Percentiles rank a stretch among this genome's conserved stretches.
Evolutionary conservation across 2,888 invertebrate species (phyloP).

Genomic region (Frankliniella intonsa): DNA sequence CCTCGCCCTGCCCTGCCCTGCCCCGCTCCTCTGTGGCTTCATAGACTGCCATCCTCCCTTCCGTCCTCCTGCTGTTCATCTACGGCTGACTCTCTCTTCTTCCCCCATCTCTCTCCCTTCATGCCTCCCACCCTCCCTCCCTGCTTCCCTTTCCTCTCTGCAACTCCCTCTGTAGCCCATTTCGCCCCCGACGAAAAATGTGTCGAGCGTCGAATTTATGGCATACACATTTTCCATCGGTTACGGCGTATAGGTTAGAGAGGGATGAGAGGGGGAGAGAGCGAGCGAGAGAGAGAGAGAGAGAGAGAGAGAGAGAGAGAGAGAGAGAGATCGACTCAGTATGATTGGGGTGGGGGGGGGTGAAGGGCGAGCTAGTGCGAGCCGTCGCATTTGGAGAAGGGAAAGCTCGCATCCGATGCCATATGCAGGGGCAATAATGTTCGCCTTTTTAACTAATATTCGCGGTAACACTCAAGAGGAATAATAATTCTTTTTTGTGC

Average conservation of each 20-base stretch:
- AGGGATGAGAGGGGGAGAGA: background rate
- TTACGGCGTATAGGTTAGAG: background rate
- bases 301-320: background rate
- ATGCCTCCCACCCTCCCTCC: background rate
- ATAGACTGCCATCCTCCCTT: background rate
- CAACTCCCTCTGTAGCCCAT: background rate
- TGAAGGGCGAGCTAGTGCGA: background rate
- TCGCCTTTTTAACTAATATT: too few species aligned
- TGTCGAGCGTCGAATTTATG: constrained; percentile 4
- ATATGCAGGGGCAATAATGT: too few species aligned
- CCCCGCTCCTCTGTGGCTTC: too few species aligned
- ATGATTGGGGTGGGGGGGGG: background rate
- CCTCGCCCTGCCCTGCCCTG: too few species aligned
- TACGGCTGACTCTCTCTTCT: background rate
- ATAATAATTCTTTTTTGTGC: too few species aligned
- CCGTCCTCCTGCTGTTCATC: background rate
- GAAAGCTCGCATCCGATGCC: too few species aligned
- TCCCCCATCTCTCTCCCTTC: background rate
- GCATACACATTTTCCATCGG: constrained; percentile 2
- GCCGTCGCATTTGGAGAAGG: too few species aligned
- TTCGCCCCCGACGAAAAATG: constrained; percentile 6
- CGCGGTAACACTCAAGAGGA: too few species aligned
- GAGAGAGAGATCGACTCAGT: background rate
- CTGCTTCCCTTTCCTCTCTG: background rate
- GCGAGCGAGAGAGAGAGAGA: background rate